Conservation (phyloP, 2,888 invertebrate species). For the Pherbina coryleti region DNA sequence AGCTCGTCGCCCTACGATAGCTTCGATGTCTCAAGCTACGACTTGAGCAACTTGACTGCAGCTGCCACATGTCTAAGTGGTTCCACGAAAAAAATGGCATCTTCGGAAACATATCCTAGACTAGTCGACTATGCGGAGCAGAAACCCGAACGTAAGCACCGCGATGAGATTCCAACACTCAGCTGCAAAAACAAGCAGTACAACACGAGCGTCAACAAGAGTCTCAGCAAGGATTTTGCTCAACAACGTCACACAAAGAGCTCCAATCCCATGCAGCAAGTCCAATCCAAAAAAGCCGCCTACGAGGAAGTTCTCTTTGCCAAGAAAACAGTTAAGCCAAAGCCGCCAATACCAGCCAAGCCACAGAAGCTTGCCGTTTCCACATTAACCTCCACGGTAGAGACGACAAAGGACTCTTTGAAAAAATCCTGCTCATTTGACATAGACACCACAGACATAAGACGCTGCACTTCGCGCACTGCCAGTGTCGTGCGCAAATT, state of each 20-base stretch:
- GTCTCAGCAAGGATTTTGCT: constrained; percentile 68
- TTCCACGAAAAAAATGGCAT: constrained; percentile 56
- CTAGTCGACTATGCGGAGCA: constrained; percentile 47
- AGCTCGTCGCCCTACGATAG: constrained; percentile 62
- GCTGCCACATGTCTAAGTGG: not conserved
- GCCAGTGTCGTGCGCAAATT: constrained; percentile 68
- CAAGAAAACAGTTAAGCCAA: constrained; percentile 60
- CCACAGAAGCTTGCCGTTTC: constrained; percentile 62
- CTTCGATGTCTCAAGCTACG: constrained; percentile 69
- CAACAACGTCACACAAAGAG: constrained; percentile 64
- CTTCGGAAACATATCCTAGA: constrained; percentile 65
- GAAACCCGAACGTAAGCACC: not conserved
- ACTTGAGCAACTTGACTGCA: constrained; percentile 57
- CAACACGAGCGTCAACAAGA: constrained; percentile 66
- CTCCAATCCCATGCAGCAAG: constrained; percentile 58
- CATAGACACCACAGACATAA: constrained; percentile 56
- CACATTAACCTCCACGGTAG: constrained; percentile 57
- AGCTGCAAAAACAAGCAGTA: constrained; percentile 68
- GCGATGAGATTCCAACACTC: constrained; percentile 66
- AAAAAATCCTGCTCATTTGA: constrained; percentile 63
- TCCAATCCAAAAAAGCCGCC: constrained; percentile 43
- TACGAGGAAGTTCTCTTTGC: constrained; percentile 59
- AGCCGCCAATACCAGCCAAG: constrained; percentile 65
- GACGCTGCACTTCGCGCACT: constrained; percentile 57
- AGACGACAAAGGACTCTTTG: constrained; percentile 44